These are phyloP conservation scores for Hylomyscus alleni DNA, from an alignment of 2,797 vertebrate genomes.

Conservation along the genomic window DNA sequence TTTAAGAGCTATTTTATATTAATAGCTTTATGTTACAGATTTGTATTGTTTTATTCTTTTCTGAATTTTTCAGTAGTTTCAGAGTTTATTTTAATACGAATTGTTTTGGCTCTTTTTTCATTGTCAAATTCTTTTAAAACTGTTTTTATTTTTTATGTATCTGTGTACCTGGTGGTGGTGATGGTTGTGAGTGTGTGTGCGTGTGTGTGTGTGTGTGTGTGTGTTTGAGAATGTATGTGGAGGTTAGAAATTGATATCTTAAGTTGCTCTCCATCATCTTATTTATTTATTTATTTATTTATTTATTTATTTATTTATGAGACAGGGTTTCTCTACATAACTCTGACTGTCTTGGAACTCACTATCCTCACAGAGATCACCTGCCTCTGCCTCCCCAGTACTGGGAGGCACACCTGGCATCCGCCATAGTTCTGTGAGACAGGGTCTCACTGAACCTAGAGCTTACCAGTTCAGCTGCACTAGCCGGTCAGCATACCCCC, in stretches of 20 bases:
- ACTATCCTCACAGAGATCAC: background rate
- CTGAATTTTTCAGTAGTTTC: constrained; percentile 45
- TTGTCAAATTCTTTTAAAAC: background rate
- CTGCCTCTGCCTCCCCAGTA: background rate
- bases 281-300: background rate
- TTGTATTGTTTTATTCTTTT: constrained; percentile 22
- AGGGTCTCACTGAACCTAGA: background rate
- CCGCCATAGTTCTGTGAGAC: background rate
- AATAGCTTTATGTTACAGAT: constrained; percentile 11
- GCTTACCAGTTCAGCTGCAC: background rate
- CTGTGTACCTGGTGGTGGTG: background rate
- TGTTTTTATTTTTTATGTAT: background rate
- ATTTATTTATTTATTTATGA: background rate
- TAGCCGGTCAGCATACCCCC: background rate
- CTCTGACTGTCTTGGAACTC: background rate
- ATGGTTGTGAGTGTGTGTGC: background rate
- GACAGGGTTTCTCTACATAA: background rate
- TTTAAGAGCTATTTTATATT: constrained; percentile 21
- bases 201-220: background rate
- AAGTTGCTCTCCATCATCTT: background rate
- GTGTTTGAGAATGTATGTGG: background rate
- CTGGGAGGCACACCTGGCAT: background rate
- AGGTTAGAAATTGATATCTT: background rate
- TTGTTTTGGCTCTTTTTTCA: background rate
- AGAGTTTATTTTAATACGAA: background rate